Conservation (phyloP, 2,888 invertebrate species). For the Ornithoptera priamus region DNA sequence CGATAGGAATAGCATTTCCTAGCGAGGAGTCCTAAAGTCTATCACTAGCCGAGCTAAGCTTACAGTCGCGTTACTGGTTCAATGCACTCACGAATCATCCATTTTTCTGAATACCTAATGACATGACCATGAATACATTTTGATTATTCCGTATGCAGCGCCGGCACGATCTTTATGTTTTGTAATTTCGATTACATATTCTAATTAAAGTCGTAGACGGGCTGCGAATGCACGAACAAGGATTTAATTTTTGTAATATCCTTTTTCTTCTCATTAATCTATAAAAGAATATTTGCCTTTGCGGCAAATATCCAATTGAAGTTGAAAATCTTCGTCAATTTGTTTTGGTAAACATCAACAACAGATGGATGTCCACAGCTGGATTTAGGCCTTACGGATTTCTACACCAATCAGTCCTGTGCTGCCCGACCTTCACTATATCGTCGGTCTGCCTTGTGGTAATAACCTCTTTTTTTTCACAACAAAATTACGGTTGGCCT, state of each 20-base stretch:
- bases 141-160: slow-evolving; percentile 56
- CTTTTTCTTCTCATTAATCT: neutral
- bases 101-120: slow-evolving; percentile 65
- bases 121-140: slow-evolving; percentile 64
- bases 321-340: neutral
- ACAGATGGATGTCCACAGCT: too few species aligned
- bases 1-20: slow-evolving; percentile 50
- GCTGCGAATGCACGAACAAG: slow-evolving; percentile 12
- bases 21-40: slow-evolving; percentile 32
- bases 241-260: neutral
- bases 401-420: too few species aligned
- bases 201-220: slow-evolving; percentile 23
- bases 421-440: neutral
- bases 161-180: slow-evolving; percentile 45
- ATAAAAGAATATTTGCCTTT: neutral
- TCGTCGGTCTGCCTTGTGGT: neutral
- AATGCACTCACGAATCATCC: slow-evolving; percentile 72
- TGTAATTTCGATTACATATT: slow-evolving; percentile 27
- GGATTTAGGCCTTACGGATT: too few species aligned
- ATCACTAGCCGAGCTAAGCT: slow-evolving; percentile 34
- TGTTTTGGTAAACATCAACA: too few species aligned
- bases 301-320: neutral
- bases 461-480: neutral
- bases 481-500: slow-evolving; percentile 1
- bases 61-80: slow-evolving; percentile 76